Percentiles rank a stretch among this genome's conserved stretches.
These are phyloP conservation scores for Lochmaea crataegi DNA, from an alignment of 2,888 invertebrate species.

Conservation along the genomic window DNA sequence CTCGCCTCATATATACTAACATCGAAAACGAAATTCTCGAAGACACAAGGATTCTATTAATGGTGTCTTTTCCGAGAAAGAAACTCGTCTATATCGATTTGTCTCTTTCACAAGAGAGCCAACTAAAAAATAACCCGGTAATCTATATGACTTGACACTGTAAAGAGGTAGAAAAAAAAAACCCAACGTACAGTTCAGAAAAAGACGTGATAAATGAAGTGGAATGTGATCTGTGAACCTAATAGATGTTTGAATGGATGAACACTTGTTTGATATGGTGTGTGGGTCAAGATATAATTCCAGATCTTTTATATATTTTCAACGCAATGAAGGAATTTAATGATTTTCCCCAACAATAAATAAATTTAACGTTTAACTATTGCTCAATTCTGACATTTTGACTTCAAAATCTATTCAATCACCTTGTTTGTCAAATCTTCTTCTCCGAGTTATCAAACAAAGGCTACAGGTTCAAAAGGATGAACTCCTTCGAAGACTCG, in stretches of 20 bases:
- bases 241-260: conserved; percentile 12
- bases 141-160: not conserved
- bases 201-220: conserved; percentile 11
- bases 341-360: too few relatives aligned
- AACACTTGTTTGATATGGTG: not conserved
- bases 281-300: not conserved
- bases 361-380: too few relatives aligned
- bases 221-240: conserved; percentile 12
- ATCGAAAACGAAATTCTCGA: conserved; percentile 3
- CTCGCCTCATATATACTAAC: not conserved
- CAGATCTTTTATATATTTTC: too few relatives aligned
- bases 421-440: too few relatives aligned
- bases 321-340: too few relatives aligned
- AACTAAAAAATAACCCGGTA: conserved; percentile 1
- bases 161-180: not conserved
- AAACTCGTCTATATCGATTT: conserved; percentile 13
- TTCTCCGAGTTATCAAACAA: not conserved
- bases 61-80: conserved; percentile 4
- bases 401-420: too few relatives aligned
- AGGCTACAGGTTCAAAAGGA: conserved; percentile 22
- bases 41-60: conserved; percentile 16
- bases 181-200: not conserved
- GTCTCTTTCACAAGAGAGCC: conserved; percentile 12
- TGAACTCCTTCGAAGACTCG: conserved; percentile 18
- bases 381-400: too few relatives aligned